These are phyloP conservation scores for Caenorhabditis tropicalis DNA, from an alignment of 1,140 invertebrate species.

Conservation along the genomic window DNA sequence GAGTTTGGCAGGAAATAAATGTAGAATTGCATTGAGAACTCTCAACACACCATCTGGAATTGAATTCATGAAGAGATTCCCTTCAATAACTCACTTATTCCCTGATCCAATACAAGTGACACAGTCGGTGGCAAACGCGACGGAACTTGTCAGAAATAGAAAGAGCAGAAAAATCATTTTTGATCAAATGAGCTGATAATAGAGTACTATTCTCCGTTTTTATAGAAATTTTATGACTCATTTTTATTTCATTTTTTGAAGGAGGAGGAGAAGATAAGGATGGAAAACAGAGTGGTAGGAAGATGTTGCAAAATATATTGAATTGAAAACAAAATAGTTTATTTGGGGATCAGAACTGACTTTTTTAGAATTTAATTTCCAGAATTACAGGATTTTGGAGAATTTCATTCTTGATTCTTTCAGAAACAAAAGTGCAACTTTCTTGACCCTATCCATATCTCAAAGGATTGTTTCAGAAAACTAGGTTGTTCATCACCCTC, in stretches of 20 bases:
- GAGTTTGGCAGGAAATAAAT: not conserved
- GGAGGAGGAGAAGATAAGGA: no score
- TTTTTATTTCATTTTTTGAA: not conserved
- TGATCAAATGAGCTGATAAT: not conserved
- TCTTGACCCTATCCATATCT: no score
- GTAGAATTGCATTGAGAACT: not conserved
- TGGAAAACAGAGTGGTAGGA: no score
- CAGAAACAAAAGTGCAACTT: no score
- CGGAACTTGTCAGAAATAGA: not conserved
- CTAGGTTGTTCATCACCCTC: no score
- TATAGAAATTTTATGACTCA: not conserved
- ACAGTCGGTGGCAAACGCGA: not conserved
- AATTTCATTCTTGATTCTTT: no score
- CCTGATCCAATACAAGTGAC: not conserved
- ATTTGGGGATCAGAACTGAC: no score
- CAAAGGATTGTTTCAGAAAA: no score
- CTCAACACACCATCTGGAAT: conserved; percentile 4
- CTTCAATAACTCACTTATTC: not conserved
- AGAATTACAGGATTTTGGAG: no score
- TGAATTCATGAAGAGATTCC: not conserved
- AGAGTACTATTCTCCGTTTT: not conserved
- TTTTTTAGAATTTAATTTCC: no score
- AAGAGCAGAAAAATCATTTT: not conserved
- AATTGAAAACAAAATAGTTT: no score
- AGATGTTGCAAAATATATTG: no score